Conservation (phyloP, 2,888 invertebrate genomes). For the Oscheius sp. region DNA sequence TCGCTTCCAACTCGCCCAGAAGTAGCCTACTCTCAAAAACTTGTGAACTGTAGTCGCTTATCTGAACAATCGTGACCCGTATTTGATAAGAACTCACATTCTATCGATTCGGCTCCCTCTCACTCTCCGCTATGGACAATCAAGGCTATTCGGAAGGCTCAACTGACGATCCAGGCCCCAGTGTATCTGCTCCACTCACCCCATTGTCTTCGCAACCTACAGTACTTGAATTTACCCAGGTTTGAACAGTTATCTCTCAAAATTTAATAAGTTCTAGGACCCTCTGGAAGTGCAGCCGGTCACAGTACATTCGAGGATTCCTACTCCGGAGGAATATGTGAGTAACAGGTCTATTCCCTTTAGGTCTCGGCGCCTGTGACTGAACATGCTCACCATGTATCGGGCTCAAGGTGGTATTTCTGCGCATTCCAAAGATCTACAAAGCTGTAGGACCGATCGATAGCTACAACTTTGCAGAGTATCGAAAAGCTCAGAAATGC, state of each 20-base stretch:
- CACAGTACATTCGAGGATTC: slow-evolving; percentile 30
- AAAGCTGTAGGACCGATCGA: too few relatives aligned
- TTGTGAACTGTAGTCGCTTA: too few relatives aligned
- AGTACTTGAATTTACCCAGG: slow-evolving; percentile 19
- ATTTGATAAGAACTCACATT: slow-evolving; percentile 18
- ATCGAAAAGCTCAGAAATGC: neutral
- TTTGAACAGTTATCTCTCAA: neutral
- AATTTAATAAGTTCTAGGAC: slow-evolving; percentile 14
- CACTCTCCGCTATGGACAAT: neutral
- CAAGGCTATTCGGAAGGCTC: neutral
- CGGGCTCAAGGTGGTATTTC: too few relatives aligned
- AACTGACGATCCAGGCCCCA: slow-evolving; percentile 1
- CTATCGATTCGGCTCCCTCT: neutral
- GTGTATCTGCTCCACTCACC: neutral
- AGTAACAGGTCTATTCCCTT: neutral
- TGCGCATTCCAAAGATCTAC: too few relatives aligned
- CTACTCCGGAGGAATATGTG: slow-evolving; percentile 31
- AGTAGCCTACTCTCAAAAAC: too few relatives aligned
- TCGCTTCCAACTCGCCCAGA: too few relatives aligned
- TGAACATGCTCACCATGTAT: too few relatives aligned
- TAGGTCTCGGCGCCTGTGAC: too few relatives aligned
- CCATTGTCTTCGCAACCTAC: neutral
- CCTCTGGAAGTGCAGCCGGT: slow-evolving; percentile 34
- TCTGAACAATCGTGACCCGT: slow-evolving; percentile 5
- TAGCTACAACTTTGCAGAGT: too few relatives aligned